A percentile compares a stretch with the other conserved stretches of the same genome.
Conservation (phyloP, 2,113 vertebrate genomes). For the Scatophagus argus region DNA sequence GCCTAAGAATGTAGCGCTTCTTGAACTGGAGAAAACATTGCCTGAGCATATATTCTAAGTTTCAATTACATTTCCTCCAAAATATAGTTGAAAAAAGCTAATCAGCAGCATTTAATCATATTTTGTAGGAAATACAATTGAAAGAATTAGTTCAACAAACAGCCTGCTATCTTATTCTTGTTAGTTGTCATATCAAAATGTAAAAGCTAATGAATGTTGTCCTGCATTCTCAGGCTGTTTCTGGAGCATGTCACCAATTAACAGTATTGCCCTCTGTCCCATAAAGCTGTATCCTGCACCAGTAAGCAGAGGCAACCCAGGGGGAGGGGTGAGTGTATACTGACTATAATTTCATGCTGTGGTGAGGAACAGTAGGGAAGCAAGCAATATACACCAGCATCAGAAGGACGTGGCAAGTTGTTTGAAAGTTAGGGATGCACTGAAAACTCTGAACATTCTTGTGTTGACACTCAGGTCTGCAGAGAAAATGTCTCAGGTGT, state of each 20-base stretch:
- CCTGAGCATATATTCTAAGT: background rate
- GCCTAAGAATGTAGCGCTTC: background rate
- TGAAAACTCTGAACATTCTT: background rate
- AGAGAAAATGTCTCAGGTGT: background rate
- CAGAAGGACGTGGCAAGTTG: slow-evolving; percentile 31
- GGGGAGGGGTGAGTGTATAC: slow-evolving; percentile 50
- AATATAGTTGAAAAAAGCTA: background rate
- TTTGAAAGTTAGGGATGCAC: slow-evolving; percentile 10
- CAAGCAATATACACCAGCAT: slow-evolving; percentile 16
- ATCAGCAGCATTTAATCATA: background rate
- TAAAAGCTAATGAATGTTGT: background rate
- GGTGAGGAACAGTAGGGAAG: slow-evolving; percentile 67
- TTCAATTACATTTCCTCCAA: background rate
- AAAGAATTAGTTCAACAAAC: background rate
- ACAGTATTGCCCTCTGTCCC: slow-evolving; percentile 27
- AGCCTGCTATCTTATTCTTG: background rate
- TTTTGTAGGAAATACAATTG: background rate
- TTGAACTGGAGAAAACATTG: no score
- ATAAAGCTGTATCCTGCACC: slow-evolving; percentile 48
- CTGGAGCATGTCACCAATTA: slow-evolving; percentile 19
- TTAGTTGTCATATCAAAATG: background rate
- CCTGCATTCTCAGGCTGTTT: slow-evolving; percentile 8
- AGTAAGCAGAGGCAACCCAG: slow-evolving; percentile 51
- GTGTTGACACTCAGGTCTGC: background rate
- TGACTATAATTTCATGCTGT: slow-evolving; percentile 78